These are phyloP conservation scores for Phaethornis superciliosus DNA, from an alignment of 2,113 vertebrate species.

Conservation along the genomic window DNA sequence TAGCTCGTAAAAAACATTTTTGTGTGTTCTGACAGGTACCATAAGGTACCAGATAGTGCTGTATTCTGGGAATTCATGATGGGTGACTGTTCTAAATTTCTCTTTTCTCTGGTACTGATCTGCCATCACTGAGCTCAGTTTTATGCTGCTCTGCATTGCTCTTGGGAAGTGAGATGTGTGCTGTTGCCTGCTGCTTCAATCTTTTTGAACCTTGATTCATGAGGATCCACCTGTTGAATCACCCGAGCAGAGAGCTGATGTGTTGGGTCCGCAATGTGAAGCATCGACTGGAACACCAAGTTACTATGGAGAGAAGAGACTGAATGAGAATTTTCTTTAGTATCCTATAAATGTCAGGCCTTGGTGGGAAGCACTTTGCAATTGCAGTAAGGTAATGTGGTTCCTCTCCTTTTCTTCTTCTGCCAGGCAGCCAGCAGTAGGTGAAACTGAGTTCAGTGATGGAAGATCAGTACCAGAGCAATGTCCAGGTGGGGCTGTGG, in stretches of 20 bases:
- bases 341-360: neutral
- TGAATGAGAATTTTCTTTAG: neutral
- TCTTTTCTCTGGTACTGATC: neutral
- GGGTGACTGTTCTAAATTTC: neutral
- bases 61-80: neutral
- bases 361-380: neutral
- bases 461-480: neutral
- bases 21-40: neutral
- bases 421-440: neutral
- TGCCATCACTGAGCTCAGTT: no score
- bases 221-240: neutral
- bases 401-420: neutral
- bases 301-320: neutral
- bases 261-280: neutral
- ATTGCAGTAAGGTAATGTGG: rapidly evolving
- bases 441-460: neutral
- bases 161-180: neutral
- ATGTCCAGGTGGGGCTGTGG: neutral
- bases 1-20: neutral
- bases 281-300: neutral
- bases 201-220: neutral
- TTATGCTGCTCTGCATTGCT: neutral
- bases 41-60: neutral
- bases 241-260: neutral
- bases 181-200: neutral